A percentile compares a stretch with the other conserved stretches of the same genome.
Evolutionary conservation across 2,797 vertebrate genomes (phyloP).

Genomic region (Lepidocolaptes lacrymiger): DNA sequence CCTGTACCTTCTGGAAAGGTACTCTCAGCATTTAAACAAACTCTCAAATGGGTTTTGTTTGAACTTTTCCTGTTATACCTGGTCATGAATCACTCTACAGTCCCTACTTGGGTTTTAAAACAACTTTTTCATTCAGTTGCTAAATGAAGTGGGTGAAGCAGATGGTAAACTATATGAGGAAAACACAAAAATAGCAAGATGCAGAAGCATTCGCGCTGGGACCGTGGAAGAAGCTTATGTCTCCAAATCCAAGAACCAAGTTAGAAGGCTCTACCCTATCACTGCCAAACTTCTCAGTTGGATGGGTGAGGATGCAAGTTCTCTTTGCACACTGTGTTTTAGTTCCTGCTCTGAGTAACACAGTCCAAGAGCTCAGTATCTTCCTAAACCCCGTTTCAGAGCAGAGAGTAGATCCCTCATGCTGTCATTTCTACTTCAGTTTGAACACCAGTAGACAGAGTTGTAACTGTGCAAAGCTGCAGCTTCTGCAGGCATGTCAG

Average conservation of each 20-base stretch:
- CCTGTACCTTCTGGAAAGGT: neutral
- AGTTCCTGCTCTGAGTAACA: neutral
- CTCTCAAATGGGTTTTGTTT: neutral
- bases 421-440: neutral
- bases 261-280: neutral
- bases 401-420: neutral
- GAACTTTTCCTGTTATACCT: neutral
- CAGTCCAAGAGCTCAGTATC: neutral
- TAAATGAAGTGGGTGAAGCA: conserved; percentile 22
- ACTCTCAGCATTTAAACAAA: neutral
- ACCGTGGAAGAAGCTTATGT: neutral
- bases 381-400: neutral
- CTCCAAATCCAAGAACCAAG: neutral
- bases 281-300: neutral
- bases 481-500: neutral
- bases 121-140: neutral
- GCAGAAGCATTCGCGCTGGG: neutral
- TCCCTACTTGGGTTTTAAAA: neutral
- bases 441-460: neutral
- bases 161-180: neutral
- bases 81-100: neutral
- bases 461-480: neutral
- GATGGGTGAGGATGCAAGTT: neutral
- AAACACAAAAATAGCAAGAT: conserved; percentile 18
- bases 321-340: neutral